phyloP scores from a whole-genome alignment of 2,113 vertebrate species.

The Pogonocichla stellata region DNA sequence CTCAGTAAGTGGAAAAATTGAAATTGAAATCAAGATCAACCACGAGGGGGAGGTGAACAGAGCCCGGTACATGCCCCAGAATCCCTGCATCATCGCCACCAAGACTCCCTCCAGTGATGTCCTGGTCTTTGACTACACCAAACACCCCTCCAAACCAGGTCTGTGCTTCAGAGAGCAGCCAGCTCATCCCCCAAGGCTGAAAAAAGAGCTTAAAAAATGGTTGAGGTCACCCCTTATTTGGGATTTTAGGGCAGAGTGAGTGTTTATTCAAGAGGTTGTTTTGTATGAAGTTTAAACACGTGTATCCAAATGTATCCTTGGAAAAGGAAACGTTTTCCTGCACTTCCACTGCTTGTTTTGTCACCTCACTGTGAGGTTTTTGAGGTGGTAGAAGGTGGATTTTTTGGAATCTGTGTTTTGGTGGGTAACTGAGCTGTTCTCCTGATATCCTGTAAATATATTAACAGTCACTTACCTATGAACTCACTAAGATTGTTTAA shows the following conservation, averaged over 20 bases:
- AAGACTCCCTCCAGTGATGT: slow-evolving; percentile 98
- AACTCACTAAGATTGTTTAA: fast-evolving
- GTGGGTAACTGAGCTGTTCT: not conserved
- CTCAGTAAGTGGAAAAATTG: slow-evolving; percentile 97
- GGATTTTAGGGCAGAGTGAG: not conserved
- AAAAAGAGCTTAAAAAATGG: not conserved
- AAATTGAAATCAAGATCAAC: slow-evolving; percentile 99
- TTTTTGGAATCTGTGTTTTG: not conserved
- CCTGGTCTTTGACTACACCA: slow-evolving; percentile 98
- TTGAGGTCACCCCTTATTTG: fast-evolving
- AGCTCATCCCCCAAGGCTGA: not conserved
- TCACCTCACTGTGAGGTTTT: fast-evolving
- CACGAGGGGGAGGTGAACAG: slow-evolving; percentile 98
- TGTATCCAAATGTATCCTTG: not conserved
- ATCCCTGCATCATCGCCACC: slow-evolving; percentile 97
- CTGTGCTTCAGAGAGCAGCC: not conserved
- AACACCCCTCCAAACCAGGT: slow-evolving; percentile 98
- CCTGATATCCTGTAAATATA: not conserved
- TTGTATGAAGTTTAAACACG: fast-evolving
- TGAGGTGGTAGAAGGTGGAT: not conserved
- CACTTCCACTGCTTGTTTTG: not conserved
- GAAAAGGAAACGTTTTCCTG: not conserved
- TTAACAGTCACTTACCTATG: not conserved
- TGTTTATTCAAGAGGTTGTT: not conserved
- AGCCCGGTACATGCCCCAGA: slow-evolving; percentile 98